phyloP scores from a whole-genome alignment of 2,797 vertebrate genomes.

The Discoglossus pictus region DNA sequence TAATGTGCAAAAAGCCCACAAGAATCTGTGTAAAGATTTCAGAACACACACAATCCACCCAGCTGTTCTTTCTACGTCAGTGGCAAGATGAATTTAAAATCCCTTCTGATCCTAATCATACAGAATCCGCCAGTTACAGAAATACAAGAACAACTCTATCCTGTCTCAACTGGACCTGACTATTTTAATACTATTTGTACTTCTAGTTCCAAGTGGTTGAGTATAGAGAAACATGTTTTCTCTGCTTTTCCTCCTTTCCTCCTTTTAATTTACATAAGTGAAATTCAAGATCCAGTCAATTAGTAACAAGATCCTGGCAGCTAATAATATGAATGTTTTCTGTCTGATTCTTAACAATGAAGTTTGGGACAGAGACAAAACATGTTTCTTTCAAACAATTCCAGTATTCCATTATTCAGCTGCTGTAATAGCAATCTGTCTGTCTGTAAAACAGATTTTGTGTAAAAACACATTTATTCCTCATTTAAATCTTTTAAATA shows the following conservation, averaged over 20 bases:
- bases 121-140: slow-evolving; percentile 30
- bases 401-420: background rate
- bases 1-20: slow-evolving; percentile 26
- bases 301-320: slow-evolving; percentile 30
- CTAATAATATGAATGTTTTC: slow-evolving; percentile 10
- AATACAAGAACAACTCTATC: slow-evolving; percentile 17
- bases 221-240: background rate
- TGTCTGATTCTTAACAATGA: slow-evolving; percentile 6
- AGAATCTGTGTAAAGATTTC: slow-evolving; percentile 29
- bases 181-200: slow-evolving; percentile 31
- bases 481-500: background rate
- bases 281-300: slow-evolving; percentile 28
- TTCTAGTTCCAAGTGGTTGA: slow-evolving; percentile 4
- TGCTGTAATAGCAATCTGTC: background rate
- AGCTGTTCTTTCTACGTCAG: slow-evolving; percentile 40
- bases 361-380: slow-evolving; percentile 2
- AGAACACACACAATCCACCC: slow-evolving; percentile 22
- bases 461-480: background rate
- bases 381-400: no score
- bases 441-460: background rate
- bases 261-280: slow-evolving; percentile 18
- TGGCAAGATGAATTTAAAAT: slow-evolving; percentile 16
- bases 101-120: slow-evolving; percentile 36
- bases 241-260: background rate
- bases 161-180: slow-evolving; percentile 15